Conservation (phyloP, 2,113 vertebrate genomes). For the Dipodomys spectabilis region DNA sequence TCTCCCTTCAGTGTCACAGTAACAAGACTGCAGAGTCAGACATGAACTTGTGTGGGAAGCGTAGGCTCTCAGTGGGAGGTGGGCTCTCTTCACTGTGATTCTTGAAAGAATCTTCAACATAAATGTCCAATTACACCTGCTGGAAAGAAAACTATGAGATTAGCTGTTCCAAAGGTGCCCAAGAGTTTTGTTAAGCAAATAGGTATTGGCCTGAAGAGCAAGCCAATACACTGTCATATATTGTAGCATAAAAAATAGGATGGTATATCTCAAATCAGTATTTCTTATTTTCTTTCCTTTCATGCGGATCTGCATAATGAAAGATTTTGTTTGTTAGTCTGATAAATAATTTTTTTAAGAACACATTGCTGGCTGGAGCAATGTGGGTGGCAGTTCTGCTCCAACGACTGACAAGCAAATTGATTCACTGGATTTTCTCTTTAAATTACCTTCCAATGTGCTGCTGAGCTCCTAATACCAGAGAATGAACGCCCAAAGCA, state of each 20-base stretch:
- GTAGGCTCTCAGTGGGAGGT: not conserved
- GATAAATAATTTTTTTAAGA: not conserved
- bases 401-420: not conserved
- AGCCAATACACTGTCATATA: not conserved
- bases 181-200: not conserved
- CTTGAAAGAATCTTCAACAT: not conserved
- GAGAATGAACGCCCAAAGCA: not conserved
- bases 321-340: conserved; percentile 6
- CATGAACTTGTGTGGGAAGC: not conserved
- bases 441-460: not conserved
- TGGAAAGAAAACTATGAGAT: not conserved
- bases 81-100: not conserved
- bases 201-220: not conserved
- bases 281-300: conserved; percentile 20
- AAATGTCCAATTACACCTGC: not conserved
- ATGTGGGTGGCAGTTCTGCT: not conserved
- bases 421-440: not conserved
- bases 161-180: not conserved
- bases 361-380: not conserved
- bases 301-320: not conserved
- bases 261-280: not conserved
- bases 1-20: not conserved
- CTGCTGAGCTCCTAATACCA: not conserved
- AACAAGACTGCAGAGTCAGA: not conserved
- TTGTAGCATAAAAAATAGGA: not conserved